Evolutionary conservation across 2,797 vertebrate genomes (phyloP).

Genomic region (Tangara arthus): DNA sequence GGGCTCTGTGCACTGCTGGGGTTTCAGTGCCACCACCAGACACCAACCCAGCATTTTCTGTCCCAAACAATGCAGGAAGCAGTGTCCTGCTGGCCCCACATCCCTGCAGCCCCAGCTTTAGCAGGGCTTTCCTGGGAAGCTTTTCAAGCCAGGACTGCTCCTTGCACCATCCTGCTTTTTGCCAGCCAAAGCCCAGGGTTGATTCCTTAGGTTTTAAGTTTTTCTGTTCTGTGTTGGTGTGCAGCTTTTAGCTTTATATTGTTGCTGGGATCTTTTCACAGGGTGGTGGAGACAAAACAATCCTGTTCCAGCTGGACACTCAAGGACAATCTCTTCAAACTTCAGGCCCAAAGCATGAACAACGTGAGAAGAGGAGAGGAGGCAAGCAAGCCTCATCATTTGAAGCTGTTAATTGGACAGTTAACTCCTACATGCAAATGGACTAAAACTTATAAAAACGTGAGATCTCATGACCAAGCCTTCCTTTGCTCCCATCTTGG

Average conservation of each 20-base stretch:
- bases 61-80: not conserved
- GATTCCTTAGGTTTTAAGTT: not conserved
- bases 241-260: not conserved
- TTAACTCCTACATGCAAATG: not conserved
- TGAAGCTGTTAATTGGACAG: not conserved
- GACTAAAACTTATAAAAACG: not conserved
- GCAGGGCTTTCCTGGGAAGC: not conserved
- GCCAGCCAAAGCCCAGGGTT: not conserved
- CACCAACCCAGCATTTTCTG: not conserved
- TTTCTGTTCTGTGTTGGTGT: not conserved
- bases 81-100: not conserved
- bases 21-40: not conserved
- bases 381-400: not conserved
- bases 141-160: not conserved
- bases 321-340: not conserved
- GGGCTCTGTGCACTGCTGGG: not conserved
- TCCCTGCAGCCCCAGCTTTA: not conserved
- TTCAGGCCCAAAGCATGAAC: not conserved
- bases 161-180: not conserved
- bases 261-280: not conserved
- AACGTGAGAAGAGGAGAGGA: rapidly evolving
- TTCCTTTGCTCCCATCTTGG: not conserved
- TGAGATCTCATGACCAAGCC: not conserved
- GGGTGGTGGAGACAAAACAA: not conserved
- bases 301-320: not conserved